Evolutionary conservation across 2,113 vertebrate genomes (phyloP).

Genomic region (Aptenodytes patagonicus): DNA sequence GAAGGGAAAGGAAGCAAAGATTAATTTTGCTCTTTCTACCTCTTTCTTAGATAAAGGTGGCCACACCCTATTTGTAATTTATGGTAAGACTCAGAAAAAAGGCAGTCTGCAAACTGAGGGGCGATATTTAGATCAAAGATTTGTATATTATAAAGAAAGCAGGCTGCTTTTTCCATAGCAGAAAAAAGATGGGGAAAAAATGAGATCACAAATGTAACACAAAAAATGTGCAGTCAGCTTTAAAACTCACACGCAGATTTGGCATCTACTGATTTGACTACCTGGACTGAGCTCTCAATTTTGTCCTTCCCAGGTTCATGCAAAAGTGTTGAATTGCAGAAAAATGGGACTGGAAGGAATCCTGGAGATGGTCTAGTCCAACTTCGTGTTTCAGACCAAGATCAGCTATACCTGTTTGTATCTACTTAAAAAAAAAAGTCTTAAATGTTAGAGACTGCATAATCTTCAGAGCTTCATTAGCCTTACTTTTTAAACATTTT

Average conservation of each 20-base stretch:
- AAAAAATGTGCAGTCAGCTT: not conserved
- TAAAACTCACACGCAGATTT: not conserved
- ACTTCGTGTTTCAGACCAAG: not conserved
- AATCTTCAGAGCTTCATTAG: not conserved
- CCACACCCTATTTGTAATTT: not conserved
- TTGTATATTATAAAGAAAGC: not conserved
- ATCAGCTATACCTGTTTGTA: not conserved
- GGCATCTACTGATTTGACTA: not conserved
- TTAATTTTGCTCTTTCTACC: not conserved
- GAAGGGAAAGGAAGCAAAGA: not conserved
- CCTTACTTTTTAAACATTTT: not conserved
- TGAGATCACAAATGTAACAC: not conserved
- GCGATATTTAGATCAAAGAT: not conserved
- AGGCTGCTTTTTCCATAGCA: not conserved
- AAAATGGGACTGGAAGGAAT: not conserved
- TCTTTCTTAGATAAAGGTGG: not conserved
- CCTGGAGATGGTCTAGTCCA: not conserved
- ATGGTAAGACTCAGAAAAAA: not conserved
- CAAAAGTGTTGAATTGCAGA: not conserved
- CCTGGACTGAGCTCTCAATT: not conserved
- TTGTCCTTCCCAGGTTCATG: not conserved
- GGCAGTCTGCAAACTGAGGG: not conserved
- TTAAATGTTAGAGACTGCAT: not conserved
- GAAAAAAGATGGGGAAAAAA: not conserved
- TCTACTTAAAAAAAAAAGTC: not conserved